Percentiles rank a stretch among this genome's conserved stretches.
Conservation (phyloP, 2,113 vertebrate genomes). For the Pterocles gutturalis region DNA sequence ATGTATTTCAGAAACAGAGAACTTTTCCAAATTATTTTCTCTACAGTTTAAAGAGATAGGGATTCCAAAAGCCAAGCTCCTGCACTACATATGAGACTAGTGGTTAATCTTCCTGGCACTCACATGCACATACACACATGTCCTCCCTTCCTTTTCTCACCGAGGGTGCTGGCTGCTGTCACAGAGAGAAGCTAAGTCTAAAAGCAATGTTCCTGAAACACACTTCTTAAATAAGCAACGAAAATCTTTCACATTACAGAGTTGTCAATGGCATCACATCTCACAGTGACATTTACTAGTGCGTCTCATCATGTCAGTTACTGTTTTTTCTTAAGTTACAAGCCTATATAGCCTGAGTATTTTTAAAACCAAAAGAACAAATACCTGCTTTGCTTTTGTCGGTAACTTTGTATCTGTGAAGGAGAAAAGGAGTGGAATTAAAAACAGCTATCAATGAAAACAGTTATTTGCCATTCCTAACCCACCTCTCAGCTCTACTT, state of each 20-base stretch:
- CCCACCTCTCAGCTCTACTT: neutral
- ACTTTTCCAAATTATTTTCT: neutral
- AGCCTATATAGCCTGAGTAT: neutral
- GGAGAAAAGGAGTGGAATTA: conserved; percentile 16
- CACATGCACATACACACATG: rapidly evolving
- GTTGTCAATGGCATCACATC: neutral
- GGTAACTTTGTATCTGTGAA: conserved; percentile 79
- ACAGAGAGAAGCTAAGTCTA: neutral
- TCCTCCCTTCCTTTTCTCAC: neutral
- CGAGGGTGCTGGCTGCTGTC: neutral
- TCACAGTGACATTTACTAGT: neutral
- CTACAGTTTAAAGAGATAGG: neutral
- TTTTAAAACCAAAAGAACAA: conserved; percentile 52
- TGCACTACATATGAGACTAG: neutral
- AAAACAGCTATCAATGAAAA: neutral
- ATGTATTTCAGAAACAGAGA: neutral
- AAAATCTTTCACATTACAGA: neutral
- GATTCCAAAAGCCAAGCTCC: neutral
- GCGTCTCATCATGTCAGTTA: neutral
- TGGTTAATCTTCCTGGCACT: rapidly evolving
- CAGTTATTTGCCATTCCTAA: neutral
- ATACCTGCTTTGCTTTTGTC: conserved; percentile 84
- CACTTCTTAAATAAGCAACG: neutral
- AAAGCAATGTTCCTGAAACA: conserved; percentile 1
- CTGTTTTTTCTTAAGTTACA: neutral